Conservation (phyloP, 2,888 invertebrate species). For the Drosophila meridionalis region DNA sequence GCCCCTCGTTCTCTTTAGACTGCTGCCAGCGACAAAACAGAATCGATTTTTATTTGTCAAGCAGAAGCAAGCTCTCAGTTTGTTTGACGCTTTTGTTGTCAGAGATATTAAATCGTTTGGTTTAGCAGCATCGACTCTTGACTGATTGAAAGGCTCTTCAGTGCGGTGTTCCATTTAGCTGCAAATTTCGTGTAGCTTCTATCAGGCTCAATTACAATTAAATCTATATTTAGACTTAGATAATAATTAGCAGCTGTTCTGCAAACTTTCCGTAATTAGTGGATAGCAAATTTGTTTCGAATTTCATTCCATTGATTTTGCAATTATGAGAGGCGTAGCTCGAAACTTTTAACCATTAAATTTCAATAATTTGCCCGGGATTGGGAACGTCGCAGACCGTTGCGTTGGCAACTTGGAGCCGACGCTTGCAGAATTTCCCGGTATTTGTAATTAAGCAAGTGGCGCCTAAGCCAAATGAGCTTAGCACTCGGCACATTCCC, state of each 20-base stretch:
- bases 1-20: conserved; percentile 6
- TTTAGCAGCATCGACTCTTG: conserved; percentile 27
- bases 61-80: conserved; percentile 22
- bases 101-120: conserved; percentile 50
- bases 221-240: conserved; percentile 19
- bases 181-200: conserved; percentile 17
- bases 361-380: conserved; percentile 37
- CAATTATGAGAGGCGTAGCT: conserved; percentile 56
- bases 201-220: conserved; percentile 5
- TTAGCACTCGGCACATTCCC: conserved; percentile 19
- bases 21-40: conserved; percentile 48
- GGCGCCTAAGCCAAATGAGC: conserved; percentile 54
- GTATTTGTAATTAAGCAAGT: conserved; percentile 65
- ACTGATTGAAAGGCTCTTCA: conserved; percentile 37
- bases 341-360: conserved; percentile 60
- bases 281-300: conserved; percentile 46
- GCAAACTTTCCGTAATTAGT: conserved; percentile 66
- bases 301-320: conserved; percentile 78
- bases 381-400: conserved; percentile 3
- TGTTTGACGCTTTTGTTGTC: conserved; percentile 56
- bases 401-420: conserved; percentile 22
- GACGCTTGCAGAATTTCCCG: conserved; percentile 34
- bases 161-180: conserved; percentile 20
- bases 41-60: conserved; percentile 62
- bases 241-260: conserved; percentile 48